These are phyloP conservation scores for Lamprologus sp. DNA, from an alignment of 2,113 vertebrate genomes.

Conservation along the genomic window DNA sequence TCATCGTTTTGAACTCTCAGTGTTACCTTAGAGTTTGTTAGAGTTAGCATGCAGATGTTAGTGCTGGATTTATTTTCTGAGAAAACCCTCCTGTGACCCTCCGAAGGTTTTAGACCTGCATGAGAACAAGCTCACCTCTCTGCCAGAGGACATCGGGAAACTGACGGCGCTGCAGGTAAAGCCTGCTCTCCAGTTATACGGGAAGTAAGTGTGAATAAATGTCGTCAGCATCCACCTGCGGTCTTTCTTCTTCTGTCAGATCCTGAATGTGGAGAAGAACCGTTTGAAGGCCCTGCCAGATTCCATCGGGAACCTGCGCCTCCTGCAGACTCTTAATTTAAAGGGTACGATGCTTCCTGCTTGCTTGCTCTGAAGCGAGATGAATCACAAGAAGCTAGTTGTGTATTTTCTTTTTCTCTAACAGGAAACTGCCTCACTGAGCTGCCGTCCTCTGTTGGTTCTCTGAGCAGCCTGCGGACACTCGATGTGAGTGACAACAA, in stretches of 20 bases:
- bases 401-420: neutral
- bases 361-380: neutral
- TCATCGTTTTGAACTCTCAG: neutral
- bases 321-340: slow-evolving; percentile 86
- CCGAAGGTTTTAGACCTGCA: slow-evolving; percentile 90
- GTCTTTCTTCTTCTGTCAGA: slow-evolving; percentile 62
- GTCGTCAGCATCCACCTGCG: neutral
- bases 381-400: neutral
- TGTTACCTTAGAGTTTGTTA: neutral
- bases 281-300: slow-evolving; percentile 78
- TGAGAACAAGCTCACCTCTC: slow-evolving; percentile 79
- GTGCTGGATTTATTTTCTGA: neutral
- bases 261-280: slow-evolving; percentile 89
- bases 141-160: slow-evolving; percentile 84
- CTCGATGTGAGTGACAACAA: slow-evolving; percentile 82
- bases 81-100: neutral
- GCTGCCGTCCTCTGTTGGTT: slow-evolving; percentile 68
- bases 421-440: slow-evolving; percentile 81
- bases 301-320: slow-evolving; percentile 75
- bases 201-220: neutral
- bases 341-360: slow-evolving; percentile 74
- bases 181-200: neutral
- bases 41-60: neutral
- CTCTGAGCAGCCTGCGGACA: slow-evolving; percentile 76
- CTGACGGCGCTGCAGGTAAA: slow-evolving; percentile 68